Conservation (phyloP, 2,113 vertebrate genomes). For the Macrotus californicus region DNA sequence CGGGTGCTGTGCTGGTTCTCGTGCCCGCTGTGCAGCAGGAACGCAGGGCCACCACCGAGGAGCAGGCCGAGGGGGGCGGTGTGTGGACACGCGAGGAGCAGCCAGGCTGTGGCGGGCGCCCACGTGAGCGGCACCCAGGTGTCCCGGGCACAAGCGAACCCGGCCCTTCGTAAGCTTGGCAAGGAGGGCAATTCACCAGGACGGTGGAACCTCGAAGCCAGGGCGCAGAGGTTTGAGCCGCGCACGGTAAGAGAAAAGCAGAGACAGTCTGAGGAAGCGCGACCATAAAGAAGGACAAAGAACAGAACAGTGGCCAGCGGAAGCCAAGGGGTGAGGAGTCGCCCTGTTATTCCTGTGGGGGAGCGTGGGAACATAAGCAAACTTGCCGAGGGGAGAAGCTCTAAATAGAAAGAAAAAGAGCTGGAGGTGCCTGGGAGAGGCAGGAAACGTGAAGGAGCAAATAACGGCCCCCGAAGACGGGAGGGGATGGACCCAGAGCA, state of each 20-base stretch:
- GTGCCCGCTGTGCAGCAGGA: neutral
- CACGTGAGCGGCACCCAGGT: neutral
- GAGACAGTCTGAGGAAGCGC: neutral
- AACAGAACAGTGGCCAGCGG: neutral
- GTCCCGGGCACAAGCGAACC: neutral
- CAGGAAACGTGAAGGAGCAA: neutral
- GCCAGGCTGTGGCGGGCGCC: fast-evolving
- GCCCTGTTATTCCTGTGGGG: neutral
- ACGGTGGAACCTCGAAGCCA: neutral
- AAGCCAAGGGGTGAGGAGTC: neutral
- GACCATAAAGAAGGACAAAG: neutral
- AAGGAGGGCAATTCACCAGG: neutral
- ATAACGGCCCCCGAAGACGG: neutral
- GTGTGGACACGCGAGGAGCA: too few relatives aligned
- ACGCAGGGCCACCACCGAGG: neutral
- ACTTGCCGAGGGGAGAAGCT: neutral
- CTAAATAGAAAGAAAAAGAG: neutral
- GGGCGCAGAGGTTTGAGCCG: neutral
- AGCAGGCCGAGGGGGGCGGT: neutral
- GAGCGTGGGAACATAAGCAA: neutral
- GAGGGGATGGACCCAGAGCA: neutral
- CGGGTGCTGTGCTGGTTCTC: neutral
- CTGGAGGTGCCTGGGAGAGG: neutral
- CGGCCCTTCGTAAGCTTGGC: neutral
- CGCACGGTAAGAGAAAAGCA: neutral